Conservation (phyloP, 1,140 invertebrate species). For the Drosophila nigromelanica region DNA sequence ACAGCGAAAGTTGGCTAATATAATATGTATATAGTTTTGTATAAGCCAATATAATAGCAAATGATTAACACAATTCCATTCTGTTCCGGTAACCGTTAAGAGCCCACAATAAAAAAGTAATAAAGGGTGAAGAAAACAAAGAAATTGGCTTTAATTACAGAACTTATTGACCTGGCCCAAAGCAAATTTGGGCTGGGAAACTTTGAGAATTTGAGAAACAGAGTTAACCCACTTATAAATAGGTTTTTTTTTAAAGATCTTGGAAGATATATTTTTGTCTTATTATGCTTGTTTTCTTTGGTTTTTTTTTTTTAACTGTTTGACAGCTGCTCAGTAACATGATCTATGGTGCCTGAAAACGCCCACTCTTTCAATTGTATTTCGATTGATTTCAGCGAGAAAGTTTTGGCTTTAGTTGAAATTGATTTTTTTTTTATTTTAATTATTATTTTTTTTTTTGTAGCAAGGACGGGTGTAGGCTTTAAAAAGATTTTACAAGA, state of each 20-base stretch:
- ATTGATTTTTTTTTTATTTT: constrained; percentile 20
- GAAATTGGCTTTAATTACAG: constrained; percentile 16
- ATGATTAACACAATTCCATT: constrained; percentile 37
- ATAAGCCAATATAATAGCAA: constrained; percentile 15
- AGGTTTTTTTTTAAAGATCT: neutral
- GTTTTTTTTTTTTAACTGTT: neutral
- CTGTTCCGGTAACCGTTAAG: constrained; percentile 19
- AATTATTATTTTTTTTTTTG: neutral
- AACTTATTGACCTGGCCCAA: neutral
- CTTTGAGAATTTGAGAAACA: neutral
- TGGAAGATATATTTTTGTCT: too few species aligned
- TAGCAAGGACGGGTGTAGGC: constrained; percentile 65
- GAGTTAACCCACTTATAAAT: neutral
- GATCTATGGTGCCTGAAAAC: constrained; percentile 9
- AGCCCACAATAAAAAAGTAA: constrained; percentile 8
- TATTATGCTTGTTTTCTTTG: neutral
- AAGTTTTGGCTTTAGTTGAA: constrained; percentile 17
- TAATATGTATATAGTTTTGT: constrained; percentile 15
- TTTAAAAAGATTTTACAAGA: constrained; percentile 10
- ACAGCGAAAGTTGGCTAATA: constrained; percentile 41
- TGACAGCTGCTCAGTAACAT: constrained; percentile 8
- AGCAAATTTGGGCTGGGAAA: constrained; percentile 8
- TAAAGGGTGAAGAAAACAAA: neutral
- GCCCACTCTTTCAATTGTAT: constrained; percentile 18
- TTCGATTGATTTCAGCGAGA: constrained; percentile 18